phyloP scores from a whole-genome alignment of 2,888 invertebrate genomes.

The Tethea ocularis region DNA sequence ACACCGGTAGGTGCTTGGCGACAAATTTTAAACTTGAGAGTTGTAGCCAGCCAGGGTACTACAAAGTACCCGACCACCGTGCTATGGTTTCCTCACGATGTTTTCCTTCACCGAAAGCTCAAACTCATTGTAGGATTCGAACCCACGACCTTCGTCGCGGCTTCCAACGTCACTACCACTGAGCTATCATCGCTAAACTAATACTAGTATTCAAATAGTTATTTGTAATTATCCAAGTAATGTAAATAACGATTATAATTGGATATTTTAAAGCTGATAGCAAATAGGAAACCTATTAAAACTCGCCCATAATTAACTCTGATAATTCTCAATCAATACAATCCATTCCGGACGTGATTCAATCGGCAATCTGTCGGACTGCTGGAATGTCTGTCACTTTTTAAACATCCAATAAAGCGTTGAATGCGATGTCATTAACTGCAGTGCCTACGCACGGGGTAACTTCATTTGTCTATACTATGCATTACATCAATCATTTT shows the following conservation, averaged over 20 bases:
- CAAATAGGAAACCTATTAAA: conserved; percentile 8
- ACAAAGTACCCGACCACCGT: too few species aligned
- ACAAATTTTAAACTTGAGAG: too few species aligned
- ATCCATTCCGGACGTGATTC: conserved; percentile 8
- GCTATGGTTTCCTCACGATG: too few species aligned
- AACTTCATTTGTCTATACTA: neutral
- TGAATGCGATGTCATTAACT: conserved; percentile 29
- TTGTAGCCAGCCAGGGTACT: too few species aligned
- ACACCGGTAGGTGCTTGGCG: too few species aligned
- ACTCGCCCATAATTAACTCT: neutral
- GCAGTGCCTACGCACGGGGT: neutral
- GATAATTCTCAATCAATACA: conserved; percentile 2
- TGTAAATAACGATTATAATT: neutral
- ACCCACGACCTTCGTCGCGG: too few species aligned
- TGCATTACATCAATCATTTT: neutral
- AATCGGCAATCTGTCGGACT: conserved; percentile 5
- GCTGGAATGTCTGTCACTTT: conserved; percentile 6
- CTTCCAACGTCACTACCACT: too few species aligned
- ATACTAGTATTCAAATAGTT: too few species aligned
- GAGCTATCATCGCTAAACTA: too few species aligned
- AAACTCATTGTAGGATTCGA: too few species aligned
- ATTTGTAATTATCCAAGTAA: too few species aligned
- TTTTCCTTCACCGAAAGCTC: too few species aligned
- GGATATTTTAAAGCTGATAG: neutral
- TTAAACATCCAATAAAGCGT: conserved; percentile 10